Evolutionary conservation across 2,797 vertebrate genomes (phyloP).

Genomic region (Meda fulgida): DNA sequence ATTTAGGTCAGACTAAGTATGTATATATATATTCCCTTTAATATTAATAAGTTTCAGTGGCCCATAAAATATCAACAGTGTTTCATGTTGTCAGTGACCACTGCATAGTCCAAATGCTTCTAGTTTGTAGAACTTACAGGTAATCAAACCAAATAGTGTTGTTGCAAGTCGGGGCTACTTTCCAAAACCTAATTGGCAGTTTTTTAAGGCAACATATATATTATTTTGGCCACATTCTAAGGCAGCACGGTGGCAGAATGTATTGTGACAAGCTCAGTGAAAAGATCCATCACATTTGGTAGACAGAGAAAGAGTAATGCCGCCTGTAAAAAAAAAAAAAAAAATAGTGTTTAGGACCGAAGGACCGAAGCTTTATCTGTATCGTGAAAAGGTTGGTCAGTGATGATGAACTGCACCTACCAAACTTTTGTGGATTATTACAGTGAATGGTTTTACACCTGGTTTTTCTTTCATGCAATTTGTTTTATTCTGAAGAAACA

Average conservation of each 20-base stretch:
- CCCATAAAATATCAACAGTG: constrained; percentile 18
- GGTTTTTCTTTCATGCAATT: not conserved
- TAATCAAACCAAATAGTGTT: not conserved
- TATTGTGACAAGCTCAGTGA: not conserved
- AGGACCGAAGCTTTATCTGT: not conserved
- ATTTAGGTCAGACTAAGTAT: constrained; percentile 28
- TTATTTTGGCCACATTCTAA: not conserved
- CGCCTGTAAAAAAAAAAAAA: not conserved
- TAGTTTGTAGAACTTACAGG: not conserved
- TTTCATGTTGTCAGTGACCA: constrained; percentile 24
- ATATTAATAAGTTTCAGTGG: constrained; percentile 34
- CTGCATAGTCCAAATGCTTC: not conserved
- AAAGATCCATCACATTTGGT: not conserved
- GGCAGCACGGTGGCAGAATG: not conserved
- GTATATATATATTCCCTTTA: constrained; percentile 25
- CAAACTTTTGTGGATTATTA: not conserved
- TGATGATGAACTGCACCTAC: not conserved
- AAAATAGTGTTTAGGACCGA: not conserved
- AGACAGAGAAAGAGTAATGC: not conserved
- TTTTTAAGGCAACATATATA: not conserved
- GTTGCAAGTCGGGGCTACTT: not conserved
- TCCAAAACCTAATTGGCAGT: constrained; percentile 15
- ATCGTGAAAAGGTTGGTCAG: not conserved
- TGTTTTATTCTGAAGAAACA: not conserved
- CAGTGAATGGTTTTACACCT: not conserved